A percentile compares a stretch with the other conserved stretches of the same genome.
Evolutionary conservation across 2,888 invertebrate species (phyloP).

Genomic region (Xestobium rufovillosum): DNA sequence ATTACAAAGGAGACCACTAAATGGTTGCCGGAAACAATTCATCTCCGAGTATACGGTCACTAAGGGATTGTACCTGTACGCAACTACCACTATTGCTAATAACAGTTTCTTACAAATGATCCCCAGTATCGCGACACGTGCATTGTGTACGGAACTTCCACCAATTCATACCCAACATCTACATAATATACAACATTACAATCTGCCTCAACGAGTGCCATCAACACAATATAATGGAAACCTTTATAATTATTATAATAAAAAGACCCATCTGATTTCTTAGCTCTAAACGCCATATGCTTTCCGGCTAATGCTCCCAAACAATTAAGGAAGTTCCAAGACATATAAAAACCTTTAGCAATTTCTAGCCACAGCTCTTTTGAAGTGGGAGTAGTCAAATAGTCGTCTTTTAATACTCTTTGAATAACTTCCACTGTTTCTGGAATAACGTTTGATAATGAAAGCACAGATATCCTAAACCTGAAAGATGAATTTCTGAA

Average conservation of each 20-base stretch:
- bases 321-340: conserved; percentile 13
- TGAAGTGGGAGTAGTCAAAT: conserved; percentile 1
- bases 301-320: conserved; percentile 15
- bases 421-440: conserved; percentile 10
- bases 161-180: conserved; percentile 13
- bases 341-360: conserved; percentile 5
- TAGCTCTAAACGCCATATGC: conserved; percentile 13
- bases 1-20: too few species aligned
- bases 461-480: conserved; percentile 12
- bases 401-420: conserved; percentile 7
- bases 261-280: conserved; percentile 11
- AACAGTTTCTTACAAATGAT: too few species aligned
- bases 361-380: conserved; percentile 8
- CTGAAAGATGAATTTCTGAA: conserved; percentile 5
- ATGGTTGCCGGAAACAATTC: too few species aligned
- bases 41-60: too few species aligned
- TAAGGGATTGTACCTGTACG: too few species aligned
- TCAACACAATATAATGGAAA: conserved; percentile 10
- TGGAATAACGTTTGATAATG: conserved; percentile 5
- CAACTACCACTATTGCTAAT: too few species aligned
- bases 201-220: conserved; percentile 13
- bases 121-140: too few species aligned
- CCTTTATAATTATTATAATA: conserved; percentile 14
- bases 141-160: too few species aligned
- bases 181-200: conserved; percentile 15